Evolutionary conservation across 2,113 vertebrate species (phyloP).

Genomic region (Leuciscus idus): DNA sequence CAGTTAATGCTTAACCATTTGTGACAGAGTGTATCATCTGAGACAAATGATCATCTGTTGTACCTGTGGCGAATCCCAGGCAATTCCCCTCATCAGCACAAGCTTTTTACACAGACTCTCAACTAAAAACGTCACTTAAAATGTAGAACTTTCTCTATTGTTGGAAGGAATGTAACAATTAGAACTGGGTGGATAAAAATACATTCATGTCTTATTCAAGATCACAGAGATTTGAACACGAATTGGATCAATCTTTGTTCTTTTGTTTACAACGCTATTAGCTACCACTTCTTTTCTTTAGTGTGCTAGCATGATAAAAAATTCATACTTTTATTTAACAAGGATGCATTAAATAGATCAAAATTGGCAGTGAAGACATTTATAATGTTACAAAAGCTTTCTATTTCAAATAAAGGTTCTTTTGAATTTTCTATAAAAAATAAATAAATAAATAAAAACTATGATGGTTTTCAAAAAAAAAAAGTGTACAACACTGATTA

Average conservation of each 20-base stretch:
- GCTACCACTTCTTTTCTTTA: not conserved
- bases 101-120: not conserved
- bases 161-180: not conserved
- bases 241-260: not conserved
- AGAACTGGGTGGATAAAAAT: not conserved
- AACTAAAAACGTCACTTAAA: not conserved
- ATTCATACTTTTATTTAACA: not conserved
- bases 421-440: not conserved
- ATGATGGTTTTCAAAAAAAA: not conserved
- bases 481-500: no score
- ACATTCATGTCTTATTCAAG: not conserved
- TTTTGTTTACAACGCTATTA: not conserved
- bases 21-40: conserved; percentile 57
- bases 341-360: not conserved
- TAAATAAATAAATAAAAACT: not conserved
- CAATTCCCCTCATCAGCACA: conserved; percentile 18
- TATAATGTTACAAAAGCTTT: not conserved
- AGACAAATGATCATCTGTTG: conserved; percentile 48
- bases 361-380: not conserved
- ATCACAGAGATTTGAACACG: not conserved
- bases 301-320: not conserved
- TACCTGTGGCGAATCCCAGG: conserved; percentile 42
- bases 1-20: conserved; percentile 56
- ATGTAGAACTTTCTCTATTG: not conserved
- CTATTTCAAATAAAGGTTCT: not conserved